These are phyloP conservation scores for Rhipidura dahli DNA, from an alignment of 2,113 vertebrate species.

Conservation along the genomic window DNA sequence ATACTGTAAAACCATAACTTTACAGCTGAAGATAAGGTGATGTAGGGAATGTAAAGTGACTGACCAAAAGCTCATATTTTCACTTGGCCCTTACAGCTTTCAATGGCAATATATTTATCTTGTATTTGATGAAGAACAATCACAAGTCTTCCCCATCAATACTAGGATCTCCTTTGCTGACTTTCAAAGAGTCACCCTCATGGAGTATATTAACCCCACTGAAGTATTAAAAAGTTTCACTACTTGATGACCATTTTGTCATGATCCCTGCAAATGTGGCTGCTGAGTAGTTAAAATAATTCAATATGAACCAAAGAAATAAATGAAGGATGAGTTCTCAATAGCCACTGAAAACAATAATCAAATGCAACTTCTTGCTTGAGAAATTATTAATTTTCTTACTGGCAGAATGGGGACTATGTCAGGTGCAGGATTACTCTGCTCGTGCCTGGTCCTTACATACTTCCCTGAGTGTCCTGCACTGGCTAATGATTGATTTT, in stretches of 20 bases:
- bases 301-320: not conserved
- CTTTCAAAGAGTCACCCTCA: not conserved
- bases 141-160: not conserved
- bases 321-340: not conserved
- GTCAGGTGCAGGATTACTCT: not conserved
- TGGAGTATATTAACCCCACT: not conserved
- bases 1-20: not conserved
- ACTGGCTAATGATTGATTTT: not conserved
- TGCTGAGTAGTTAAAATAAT: not conserved
- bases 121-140: not conserved
- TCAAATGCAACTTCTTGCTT: not conserved
- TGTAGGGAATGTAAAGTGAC: not conserved
- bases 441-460: not conserved
- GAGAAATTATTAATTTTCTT: not conserved
- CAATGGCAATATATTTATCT: not conserved
- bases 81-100: not conserved
- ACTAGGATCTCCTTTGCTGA: not conserved
- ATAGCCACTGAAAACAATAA: not conserved
- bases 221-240: not conserved
- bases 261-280: not conserved
- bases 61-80: not conserved
- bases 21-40: not conserved
- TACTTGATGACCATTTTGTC: not conserved
- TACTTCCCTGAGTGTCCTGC: not conserved
- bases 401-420: not conserved